phyloP scores from a whole-genome alignment of 2,888 invertebrate species.

The Sphecodes monilicornis region DNA sequence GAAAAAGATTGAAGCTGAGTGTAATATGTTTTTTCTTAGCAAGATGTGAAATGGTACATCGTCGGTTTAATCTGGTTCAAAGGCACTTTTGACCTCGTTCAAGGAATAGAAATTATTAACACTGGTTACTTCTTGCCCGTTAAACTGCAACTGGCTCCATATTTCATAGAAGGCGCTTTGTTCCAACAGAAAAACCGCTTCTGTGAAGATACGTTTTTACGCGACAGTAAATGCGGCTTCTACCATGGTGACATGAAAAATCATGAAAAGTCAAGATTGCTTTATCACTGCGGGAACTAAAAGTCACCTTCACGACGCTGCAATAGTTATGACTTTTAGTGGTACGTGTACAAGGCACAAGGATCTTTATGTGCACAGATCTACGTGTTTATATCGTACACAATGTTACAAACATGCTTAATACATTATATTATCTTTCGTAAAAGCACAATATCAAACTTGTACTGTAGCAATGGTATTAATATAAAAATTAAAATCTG shows the following conservation, averaged over 20 bases:
- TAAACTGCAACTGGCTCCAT: neutral
- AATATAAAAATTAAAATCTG: too few species aligned
- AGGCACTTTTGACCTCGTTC: neutral
- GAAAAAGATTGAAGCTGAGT: neutral
- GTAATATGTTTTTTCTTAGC: neutral
- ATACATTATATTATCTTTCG: neutral
- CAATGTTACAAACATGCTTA: neutral
- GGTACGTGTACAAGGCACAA: neutral
- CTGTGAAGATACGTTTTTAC: neutral
- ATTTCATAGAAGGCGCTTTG: neutral
- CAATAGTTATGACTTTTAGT: neutral
- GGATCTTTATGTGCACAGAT: neutral
- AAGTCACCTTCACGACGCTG: neutral
- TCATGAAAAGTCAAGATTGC: constrained; percentile 2
- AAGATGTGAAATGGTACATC: neutral
- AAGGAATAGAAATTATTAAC: neutral
- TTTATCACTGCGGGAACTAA: constrained; percentile 53
- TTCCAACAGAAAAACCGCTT: neutral
- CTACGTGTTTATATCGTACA: neutral
- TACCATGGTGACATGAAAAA: too few species aligned
- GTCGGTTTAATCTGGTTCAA: neutral
- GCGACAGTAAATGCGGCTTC: constrained; percentile 6
- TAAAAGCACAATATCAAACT: neutral
- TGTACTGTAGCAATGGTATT: neutral
- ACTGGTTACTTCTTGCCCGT: neutral